Evolutionary conservation across 2,888 invertebrate genomes (phyloP).

Genomic region (Chaetogeoica ovagalla): DNA sequence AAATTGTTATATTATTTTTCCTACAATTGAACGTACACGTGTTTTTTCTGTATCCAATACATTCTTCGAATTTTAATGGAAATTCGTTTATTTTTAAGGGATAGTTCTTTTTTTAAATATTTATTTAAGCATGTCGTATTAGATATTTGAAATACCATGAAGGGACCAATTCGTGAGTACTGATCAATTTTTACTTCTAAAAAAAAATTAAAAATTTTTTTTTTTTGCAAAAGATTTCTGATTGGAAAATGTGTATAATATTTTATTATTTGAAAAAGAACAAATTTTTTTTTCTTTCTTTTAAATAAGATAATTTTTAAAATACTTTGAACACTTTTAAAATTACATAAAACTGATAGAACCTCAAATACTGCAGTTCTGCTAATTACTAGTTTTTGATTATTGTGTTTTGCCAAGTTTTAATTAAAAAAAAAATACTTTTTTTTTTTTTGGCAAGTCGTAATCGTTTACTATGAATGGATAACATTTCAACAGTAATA

Average conservation of each 20-base stretch:
- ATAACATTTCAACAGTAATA: too few relatives aligned
- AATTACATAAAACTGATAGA: too few relatives aligned
- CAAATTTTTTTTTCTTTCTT: too few relatives aligned
- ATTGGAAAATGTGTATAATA: background rate
- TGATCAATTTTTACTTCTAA: background rate
- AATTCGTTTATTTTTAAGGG: background rate
- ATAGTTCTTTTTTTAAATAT: background rate
- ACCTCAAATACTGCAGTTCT: too few relatives aligned
- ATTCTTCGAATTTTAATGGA: background rate
- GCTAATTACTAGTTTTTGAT: too few relatives aligned
- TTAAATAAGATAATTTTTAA: too few relatives aligned
- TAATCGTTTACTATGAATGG: too few relatives aligned
- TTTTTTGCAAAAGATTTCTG: background rate
- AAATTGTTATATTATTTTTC: slow-evolving; percentile 44
- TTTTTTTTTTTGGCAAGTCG: too few relatives aligned
- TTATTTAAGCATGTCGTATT: slow-evolving; percentile 26
- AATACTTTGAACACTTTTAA: too few relatives aligned
- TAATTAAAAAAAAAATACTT: too few relatives aligned
- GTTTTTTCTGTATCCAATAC: slow-evolving; percentile 2
- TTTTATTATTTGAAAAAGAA: background rate
- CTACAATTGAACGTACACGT: slow-evolving; percentile 21
- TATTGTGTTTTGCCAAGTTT: too few relatives aligned
- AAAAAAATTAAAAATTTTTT: background rate
- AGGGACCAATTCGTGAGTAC: slow-evolving; percentile 46
- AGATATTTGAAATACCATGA: slow-evolving; percentile 30